Conservation (phyloP, 2,888 invertebrate genomes). For the Ommatoiulus sabulosus region DNA sequence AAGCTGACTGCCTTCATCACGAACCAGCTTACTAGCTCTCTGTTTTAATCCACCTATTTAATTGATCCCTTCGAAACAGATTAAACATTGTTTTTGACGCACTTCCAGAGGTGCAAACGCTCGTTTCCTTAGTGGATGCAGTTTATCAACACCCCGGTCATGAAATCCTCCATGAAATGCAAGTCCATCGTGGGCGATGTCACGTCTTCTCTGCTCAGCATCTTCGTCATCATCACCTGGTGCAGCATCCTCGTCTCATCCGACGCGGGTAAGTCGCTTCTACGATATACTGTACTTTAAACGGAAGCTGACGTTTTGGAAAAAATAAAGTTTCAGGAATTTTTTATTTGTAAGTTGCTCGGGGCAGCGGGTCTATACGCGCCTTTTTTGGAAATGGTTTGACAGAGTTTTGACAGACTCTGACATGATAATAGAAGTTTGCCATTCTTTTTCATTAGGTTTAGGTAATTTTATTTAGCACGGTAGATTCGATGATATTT, state of each 20-base stretch:
- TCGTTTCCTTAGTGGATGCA: not conserved
- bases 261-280: not conserved
- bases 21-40: not conserved
- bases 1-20: constrained; percentile 23
- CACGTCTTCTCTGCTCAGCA: not conserved
- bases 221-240: constrained; percentile 11
- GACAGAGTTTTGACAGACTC: not conserved
- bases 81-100: not conserved
- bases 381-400: too few relatives aligned
- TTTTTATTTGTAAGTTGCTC: too few relatives aligned
- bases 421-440: not conserved
- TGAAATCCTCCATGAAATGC: constrained; percentile 33
- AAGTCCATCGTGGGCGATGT: not conserved
- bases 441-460: too few relatives aligned
- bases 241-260: constrained; percentile 46
- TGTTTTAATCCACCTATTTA: not conserved
- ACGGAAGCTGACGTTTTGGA: not conserved
- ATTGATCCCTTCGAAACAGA: not conserved
- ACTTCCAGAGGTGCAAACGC: not conserved
- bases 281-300: not conserved
- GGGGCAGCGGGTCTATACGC: too few relatives aligned
- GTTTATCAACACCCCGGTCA: not conserved
- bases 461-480: too few relatives aligned
- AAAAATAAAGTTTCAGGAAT: not conserved
- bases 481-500: too few relatives aligned